Percentiles rank a stretch among this genome's conserved stretches.
These are phyloP conservation scores for Psittacus erithacus DNA, from an alignment of 2,113 vertebrate genomes.

Conservation along the genomic window DNA sequence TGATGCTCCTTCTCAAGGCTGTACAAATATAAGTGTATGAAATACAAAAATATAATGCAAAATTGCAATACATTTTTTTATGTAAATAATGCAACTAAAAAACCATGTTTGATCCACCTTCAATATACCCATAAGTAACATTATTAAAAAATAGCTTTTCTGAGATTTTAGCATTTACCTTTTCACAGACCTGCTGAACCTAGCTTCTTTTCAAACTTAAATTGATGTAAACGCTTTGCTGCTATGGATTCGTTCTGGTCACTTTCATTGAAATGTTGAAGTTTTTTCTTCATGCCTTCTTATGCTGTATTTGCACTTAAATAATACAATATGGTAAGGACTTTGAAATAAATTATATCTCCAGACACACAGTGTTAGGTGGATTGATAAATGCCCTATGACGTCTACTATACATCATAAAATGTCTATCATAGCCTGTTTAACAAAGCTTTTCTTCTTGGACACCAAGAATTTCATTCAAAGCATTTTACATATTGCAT, in stretches of 20 bases:
- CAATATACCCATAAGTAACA: neutral
- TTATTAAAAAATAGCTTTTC: neutral
- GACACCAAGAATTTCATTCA: slow-evolving; percentile 72
- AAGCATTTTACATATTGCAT: slow-evolving; percentile 80
- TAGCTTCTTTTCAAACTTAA: slow-evolving; percentile 64
- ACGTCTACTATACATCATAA: slow-evolving; percentile 70
- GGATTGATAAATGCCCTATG: slow-evolving; percentile 71
- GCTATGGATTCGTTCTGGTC: slow-evolving; percentile 81
- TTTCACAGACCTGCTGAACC: slow-evolving; percentile 8
- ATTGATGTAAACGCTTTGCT: slow-evolving; percentile 72
- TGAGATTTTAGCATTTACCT: neutral
- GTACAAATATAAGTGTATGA: neutral
- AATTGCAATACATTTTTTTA: neutral
- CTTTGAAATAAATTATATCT: slow-evolving; percentile 74
- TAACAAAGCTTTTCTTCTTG: slow-evolving; percentile 70
- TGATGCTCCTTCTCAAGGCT: neutral
- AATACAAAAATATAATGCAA: neutral
- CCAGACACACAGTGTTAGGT: slow-evolving; percentile 62
- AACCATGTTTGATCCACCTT: neutral
- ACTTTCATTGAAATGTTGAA: slow-evolving; percentile 74
- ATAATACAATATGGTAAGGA: slow-evolving; percentile 75
- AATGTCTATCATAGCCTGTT: slow-evolving; percentile 73
- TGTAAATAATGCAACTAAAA: neutral
- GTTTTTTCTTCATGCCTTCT: slow-evolving; percentile 59
- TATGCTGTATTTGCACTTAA: slow-evolving; percentile 72